Conservation (phyloP, 2,888 invertebrate species). For the Agonopterix subpropinquella region DNA sequence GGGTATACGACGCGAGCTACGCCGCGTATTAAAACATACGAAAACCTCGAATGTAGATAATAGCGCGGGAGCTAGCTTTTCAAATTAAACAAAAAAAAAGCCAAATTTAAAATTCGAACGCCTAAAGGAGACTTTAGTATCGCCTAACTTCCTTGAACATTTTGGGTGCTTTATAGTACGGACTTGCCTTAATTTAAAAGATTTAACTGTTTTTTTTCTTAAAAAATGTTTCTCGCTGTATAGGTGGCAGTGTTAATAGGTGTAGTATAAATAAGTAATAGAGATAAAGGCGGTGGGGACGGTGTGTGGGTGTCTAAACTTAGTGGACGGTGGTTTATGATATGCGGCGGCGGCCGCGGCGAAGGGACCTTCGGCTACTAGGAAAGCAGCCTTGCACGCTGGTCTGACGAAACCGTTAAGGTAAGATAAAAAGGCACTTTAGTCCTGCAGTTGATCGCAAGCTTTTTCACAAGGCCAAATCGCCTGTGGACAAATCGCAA, state of each 20-base stretch:
- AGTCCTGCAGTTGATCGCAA: not conserved
- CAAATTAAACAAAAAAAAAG: conserved; percentile 10
- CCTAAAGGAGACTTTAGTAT: conserved; percentile 35
- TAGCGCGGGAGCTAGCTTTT: conserved; percentile 28
- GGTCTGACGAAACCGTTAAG: conserved; percentile 69
- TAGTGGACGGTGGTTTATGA: conserved; percentile 30
- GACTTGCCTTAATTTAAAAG: conserved; percentile 38
- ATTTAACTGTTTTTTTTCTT: conserved; percentile 9
- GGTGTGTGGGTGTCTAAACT: conserved; percentile 29
- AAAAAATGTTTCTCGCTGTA: conserved; percentile 29
- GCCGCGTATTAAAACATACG: conserved; percentile 54
- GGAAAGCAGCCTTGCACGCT: conserved; percentile 35
- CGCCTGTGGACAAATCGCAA: no score
- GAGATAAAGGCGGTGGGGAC: conserved; percentile 27
- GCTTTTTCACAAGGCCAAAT: not conserved
- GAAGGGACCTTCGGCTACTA: conserved; percentile 28
- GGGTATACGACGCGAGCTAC: conserved; percentile 54
- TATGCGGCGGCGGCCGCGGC: conserved; percentile 57
- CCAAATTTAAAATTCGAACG: conserved; percentile 33
- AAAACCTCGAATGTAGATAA: conserved; percentile 60
- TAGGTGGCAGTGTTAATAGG: conserved; percentile 23
- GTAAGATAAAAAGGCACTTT: conserved; percentile 41
- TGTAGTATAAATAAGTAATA: conserved; percentile 20
- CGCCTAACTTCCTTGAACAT: conserved; percentile 23
- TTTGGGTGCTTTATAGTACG: conserved; percentile 39